Percentiles rank a stretch among this genome's conserved stretches.
Evolutionary conservation across 2,797 vertebrate genomes (phyloP).

Genomic region (Cebuella pygmaea): DNA sequence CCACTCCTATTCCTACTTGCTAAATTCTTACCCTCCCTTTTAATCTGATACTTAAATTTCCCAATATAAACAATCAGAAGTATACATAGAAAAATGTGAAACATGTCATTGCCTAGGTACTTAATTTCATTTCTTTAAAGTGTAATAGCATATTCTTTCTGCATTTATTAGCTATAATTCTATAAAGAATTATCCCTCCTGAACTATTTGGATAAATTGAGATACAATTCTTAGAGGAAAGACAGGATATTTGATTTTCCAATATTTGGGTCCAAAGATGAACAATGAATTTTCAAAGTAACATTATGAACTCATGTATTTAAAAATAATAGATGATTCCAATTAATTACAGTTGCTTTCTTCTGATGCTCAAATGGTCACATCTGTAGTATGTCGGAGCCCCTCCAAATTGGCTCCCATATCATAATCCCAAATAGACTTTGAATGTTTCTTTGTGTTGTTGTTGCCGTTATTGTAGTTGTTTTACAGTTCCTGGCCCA

Average conservation of each 20-base stretch:
- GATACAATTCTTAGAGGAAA: conserved; percentile 11
- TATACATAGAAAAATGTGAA: conserved; percentile 17
- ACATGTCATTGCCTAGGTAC: conserved; percentile 2
- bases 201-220: not conserved
- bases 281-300: conserved; percentile 35
- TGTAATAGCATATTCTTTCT: conserved; percentile 23
- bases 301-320: conserved; percentile 44
- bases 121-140: conserved; percentile 42
- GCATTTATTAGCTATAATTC: conserved; percentile 28
- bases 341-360: conserved; percentile 1
- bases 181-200: not conserved
- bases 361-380: not conserved
- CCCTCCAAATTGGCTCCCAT: not conserved
- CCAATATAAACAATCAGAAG: conserved; percentile 44
- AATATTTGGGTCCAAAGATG: not conserved
- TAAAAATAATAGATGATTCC: conserved; percentile 48
- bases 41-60: conserved; percentile 22
- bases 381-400: not conserved
- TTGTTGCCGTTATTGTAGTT: not conserved
- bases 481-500: conserved; percentile 34
- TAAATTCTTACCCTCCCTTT: not conserved
- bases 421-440: not conserved
- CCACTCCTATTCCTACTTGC: not conserved
- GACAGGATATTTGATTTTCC: conserved; percentile 21
- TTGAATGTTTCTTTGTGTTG: not conserved